Evolutionary conservation across 2,797 vertebrate species (phyloP), one percentile per base, ranked within the genome.

Genomic region (Petrocephalus sullivani): DNA sequence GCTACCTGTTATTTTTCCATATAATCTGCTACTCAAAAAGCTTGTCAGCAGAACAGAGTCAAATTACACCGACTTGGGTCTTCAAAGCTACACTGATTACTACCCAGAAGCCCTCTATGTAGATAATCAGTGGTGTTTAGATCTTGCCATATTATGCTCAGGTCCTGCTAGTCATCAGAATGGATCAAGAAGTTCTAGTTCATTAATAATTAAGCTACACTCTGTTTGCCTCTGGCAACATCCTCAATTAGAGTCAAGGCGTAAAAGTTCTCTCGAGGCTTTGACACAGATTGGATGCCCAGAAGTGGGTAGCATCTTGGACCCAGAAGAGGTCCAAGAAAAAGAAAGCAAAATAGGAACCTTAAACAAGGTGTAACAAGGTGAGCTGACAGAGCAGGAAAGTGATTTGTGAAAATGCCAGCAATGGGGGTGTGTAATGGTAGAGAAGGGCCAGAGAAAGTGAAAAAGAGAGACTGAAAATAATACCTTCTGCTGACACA

Each of bases 211-310:
- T 94, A 93, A 94, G 92, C 92, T 91, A 90, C 90, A 90, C 93
- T 89, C 87, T 33, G 93, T 92, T 90, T 61, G 85, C 89, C 91
- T 91, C 92, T 58, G 90, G 92, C 93, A 89, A 93, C 89, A 90
- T 89, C 89, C 89, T 88, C 92, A 91, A 91, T 82, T 89, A 91
- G 89, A 90, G 89, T 87, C 91, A 92, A 86, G 92, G 93, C 94
- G 95, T 95, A 92, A 95, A 96, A 92, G 93, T 87, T 89, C 92
- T 95, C 96, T 93, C 93, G 95, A 88, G 93, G 91, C 93, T 93
- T 91, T 91, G 92, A 94, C 92, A 87, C 87, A 93, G 92, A 94
- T 94, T 92, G 93, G 90, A 92, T 91, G 94, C 93, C 90, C 92
- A 89, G 91, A 93, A 92, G 91, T 94, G 94, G 71, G 87, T 89